These are phyloP conservation scores for Oncorhynchus tshawytscha DNA, from an alignment of 2,113 vertebrate genomes.

Conservation along the genomic window DNA sequence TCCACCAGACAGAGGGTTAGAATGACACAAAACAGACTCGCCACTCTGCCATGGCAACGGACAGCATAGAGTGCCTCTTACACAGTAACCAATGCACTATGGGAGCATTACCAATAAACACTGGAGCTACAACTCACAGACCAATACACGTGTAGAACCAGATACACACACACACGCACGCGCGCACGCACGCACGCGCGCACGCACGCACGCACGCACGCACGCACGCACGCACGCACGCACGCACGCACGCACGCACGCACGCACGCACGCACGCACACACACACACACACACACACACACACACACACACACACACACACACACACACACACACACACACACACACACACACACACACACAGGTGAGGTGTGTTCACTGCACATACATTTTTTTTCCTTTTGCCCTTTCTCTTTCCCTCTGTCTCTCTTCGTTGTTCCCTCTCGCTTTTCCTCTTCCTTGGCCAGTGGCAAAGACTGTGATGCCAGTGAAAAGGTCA, in stretches of 20 bases:
- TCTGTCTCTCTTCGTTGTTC: neutral
- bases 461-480: neutral
- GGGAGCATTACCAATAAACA: neutral
- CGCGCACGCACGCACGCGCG: no score
- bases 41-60: neutral
- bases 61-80: neutral
- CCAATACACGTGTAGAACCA: no score
- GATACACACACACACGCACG: neutral
- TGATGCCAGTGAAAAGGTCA: neutral
- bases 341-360: neutral
- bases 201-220: neutral
- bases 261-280: neutral
- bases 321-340: no score
- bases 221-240: neutral
- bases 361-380: no score
- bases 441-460: neutral
- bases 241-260: no score
- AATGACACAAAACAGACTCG: neutral
- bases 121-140: neutral
- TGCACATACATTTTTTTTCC: no score
- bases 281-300: neutral
- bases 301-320: no score
- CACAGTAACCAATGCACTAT: neutral
- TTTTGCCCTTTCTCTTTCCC: neutral
- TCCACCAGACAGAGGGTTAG: neutral